Base-by-base conservation (phyloP, 2,113 vertebrate species). In the Tautogolabrus adspersus region DNA sequence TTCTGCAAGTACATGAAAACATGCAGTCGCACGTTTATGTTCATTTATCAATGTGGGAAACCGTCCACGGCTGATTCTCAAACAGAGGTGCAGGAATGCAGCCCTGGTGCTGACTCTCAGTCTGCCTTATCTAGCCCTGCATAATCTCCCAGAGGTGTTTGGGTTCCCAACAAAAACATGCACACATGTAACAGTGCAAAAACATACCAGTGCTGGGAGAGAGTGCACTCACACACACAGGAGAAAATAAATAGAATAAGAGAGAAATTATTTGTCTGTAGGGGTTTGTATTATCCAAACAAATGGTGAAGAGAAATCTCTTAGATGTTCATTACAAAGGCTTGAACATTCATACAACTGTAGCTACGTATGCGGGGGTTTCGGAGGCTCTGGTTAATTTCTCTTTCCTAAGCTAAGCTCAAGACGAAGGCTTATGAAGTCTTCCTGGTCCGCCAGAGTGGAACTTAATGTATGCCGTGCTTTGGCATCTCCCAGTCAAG, bases 11-110 rank as follows among this genome's bases (percentile, higher is more conserved):
- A 30, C 52, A 37, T 52, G 49, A 52, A 19, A 52, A 52, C 49
- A 52, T 52, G 49, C 49, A 52, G 49, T n/a, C 2, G 49, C 55
- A 47, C 16, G 37, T 79, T 81, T 63, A 26, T 78, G 49, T 77
- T 67, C 56, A 87, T 90, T 92, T 92, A 93, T 93, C 92, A 92
- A 89, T 93, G 92, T 94, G 92, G 92, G 93, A 93, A 94, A 89
- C 73, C 38, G 82, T 75, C 73, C 58, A 75, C 5, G 37, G 49
- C 26, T 18, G 82, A 85, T 89, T 93, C 92, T 91, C 91, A 94
- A 90, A 84, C 80, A 85, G 66, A 55, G 30, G 40, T 44, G 74
- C 58, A 74, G 89, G 90, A 92, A 94, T 91, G 87, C 54, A 73
- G 72, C 40, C 46, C 75, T 61, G 81, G 13, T 77, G 82, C 82